Evolutionary conservation across 2,797 vertebrate genomes (phyloP), one percentile per base, ranked within the genome.

Genomic region (Aviceda leuphotes): DNA sequence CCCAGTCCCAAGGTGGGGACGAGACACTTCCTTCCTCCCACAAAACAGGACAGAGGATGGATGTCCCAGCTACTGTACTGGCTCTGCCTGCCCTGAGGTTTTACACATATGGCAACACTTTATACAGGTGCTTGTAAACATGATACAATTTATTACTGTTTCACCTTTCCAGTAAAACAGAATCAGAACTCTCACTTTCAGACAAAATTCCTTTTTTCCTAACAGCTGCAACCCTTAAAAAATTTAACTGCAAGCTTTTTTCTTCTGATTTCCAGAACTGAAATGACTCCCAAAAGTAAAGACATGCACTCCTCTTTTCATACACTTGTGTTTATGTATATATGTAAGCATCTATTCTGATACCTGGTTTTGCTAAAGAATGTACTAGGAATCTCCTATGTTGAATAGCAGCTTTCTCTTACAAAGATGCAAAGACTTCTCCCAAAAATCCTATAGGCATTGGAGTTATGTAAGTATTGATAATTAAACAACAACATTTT

Each of bases 41-140:
- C 16, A 68, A 39, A 81, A 19, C 37, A 24, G 68, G 41, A 16
- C 16, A 30, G 55, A 46, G 59, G 33, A 52, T 21, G 52, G 30
- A 28, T 61, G 65, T 58, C 58, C 61, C 43, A 83, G 0, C 30
- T 17, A 10, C 1, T 3, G 24, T 8, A 28, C 37, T 13, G 37
- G 56, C 56, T 33, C 31, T 22, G 28, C 1, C 1, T 33, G 39
- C 59, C 55, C 31, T 28, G 37, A 62, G 83, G 62, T 83, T 93
- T 91, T 83, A 70, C 61, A 78, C 89, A 88, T 37, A 76, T 44
- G 83, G 88, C 81, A 92, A 79, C 62, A 61, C 59, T 93, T 89
- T 47, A 54, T 87, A 65, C 73, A 96, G 92, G 92, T 92, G 58
- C 86, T 92, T 81, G 66, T 90, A 92, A 90, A 93, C 28, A 13